Conservation (phyloP, 1,140 invertebrate species). For the Aleiodes sp. region DNA sequence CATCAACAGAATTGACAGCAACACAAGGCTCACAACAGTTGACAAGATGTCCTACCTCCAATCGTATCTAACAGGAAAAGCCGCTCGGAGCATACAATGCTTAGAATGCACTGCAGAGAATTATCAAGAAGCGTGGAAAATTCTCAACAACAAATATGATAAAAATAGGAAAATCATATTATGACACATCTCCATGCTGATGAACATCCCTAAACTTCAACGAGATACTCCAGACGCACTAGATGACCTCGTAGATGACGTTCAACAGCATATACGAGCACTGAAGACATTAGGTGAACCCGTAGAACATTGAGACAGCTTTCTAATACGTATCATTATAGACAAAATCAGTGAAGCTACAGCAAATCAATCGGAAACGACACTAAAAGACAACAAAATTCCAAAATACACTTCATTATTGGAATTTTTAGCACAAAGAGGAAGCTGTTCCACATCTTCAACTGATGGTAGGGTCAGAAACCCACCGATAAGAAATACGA, state of each 20-base stretch:
- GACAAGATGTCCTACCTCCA: no score
- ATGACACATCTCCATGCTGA: constrained; percentile 35
- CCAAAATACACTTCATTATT: no score
- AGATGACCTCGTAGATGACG: constrained; percentile 33
- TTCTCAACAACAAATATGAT: constrained; percentile 43
- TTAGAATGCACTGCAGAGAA: constrained; percentile 42
- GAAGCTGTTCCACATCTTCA: no score
- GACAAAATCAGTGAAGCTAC: constrained; percentile 28
- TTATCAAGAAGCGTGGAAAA: constrained; percentile 41
- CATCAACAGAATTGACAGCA: no score
- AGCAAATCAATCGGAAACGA: no score
- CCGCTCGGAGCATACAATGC: constrained; percentile 34
- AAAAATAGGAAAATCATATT: constrained; percentile 42
- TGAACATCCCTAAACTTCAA: constrained; percentile 33
- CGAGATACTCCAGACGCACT: constrained; percentile 37
- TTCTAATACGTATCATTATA: constrained; percentile 26
- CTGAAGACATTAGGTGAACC: constrained; percentile 41
- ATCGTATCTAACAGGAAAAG: no score
- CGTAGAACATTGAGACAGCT: constrained; percentile 42
- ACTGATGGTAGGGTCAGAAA: no score
- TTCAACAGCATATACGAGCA: constrained; percentile 37
- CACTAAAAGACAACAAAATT: no score
- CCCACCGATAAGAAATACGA: no score
- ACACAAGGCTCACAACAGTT: no score
- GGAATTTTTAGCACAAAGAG: no score